These are phyloP conservation scores for Melanerpes aurifrons DNA, from an alignment of 2,113 vertebrate species.

Conservation along the genomic window DNA sequence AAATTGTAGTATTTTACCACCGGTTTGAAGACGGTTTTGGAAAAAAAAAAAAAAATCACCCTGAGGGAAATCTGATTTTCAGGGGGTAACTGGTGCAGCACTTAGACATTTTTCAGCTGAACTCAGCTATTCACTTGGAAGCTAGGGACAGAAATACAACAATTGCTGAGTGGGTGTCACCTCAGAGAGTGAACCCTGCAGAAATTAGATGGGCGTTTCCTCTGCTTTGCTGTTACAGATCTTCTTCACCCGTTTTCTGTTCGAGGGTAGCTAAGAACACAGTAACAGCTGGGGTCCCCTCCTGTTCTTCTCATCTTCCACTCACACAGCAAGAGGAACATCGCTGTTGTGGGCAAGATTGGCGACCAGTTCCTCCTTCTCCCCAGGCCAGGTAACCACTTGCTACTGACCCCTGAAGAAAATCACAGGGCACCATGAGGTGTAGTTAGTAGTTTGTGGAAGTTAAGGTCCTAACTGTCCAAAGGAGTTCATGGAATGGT, in stretches of 20 bases:
- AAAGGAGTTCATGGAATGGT: background rate
- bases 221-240: background rate
- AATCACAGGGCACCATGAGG: fast-evolving
- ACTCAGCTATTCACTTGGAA: background rate
- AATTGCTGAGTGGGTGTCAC: fast-evolving
- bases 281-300: too few species aligned
- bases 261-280: background rate
- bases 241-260: background rate
- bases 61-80: background rate
- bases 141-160: fast-evolving
- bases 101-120: background rate
- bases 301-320: background rate
- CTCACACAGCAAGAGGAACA: background rate
- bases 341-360: background rate
- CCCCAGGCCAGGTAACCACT: background rate
- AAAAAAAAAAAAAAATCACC: background rate
- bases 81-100: background rate
- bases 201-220: background rate
- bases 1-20: background rate
- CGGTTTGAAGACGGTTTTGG: background rate
- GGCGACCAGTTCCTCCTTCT: background rate
- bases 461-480: background rate
- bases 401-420: background rate
- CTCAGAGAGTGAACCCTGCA: background rate
- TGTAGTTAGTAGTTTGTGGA: fast-evolving